Evolutionary conservation across 2,797 vertebrate species (phyloP), one percentile per base, ranked within the genome.

Genomic region (Poeciliopsis presidionis): DNA sequence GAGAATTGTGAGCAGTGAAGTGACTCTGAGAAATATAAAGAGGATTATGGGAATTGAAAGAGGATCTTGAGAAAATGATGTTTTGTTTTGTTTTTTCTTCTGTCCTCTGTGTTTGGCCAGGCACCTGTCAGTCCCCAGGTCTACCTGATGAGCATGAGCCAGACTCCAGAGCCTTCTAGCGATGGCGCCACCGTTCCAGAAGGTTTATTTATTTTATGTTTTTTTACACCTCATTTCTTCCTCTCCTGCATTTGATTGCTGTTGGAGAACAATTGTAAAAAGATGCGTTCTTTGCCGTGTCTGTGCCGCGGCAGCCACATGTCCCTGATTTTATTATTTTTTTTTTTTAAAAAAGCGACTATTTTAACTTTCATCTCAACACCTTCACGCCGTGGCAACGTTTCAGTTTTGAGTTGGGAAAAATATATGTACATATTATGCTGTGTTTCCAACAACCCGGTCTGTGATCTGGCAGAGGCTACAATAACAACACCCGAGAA

Each of bases 401-500:
- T 25, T 46, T n/a, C 6, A 25, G 63, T 7, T 45, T 28, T 70
- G 25, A 70, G 6, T 2, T 70, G 25, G 13, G 14, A 18, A 46
- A 43, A 36, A 4, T 7, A 45, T 12, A 4, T 45, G 13, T 46
- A 16, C 1, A 16, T 16, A 14, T 14, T 14, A 1, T 45, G 8
- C 2, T 7, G 2, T 63, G 43, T 75, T 53, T 63, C 28, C 9
- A 20, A 59, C 13, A 20, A 45, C 12, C 5, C 28, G 72, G 57
- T 84, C 55, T 88, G 72, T 70, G 87, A 83, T 18, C 91, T 88
- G 72, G 81, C 96, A 90, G 96, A 97, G 91, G 89, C 70, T 88
- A 98, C 97, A 87, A 95, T 97, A 95, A 95, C 96, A 55, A 78
- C 96, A 13, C 94, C 95, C 22, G 98, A 98, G 89, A 97, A 96